These are phyloP conservation scores for Tetragnatha montana DNA, from an alignment of 2,888 invertebrate genomes.

Conservation along the genomic window DNA sequence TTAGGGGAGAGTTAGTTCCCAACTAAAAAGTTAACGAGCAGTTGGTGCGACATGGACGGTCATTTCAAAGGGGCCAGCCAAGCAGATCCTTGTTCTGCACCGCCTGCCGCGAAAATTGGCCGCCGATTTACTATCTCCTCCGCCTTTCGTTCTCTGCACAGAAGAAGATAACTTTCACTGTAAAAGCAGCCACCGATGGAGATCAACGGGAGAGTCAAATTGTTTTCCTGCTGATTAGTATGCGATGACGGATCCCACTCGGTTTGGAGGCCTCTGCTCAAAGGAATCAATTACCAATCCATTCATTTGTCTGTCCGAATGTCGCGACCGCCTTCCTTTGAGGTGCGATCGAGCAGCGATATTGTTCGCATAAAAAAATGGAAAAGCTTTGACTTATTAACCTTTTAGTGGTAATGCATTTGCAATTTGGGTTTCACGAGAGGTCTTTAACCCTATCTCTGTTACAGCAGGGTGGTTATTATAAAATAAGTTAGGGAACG, in stretches of 20 bases:
- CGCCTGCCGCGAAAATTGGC: constrained; percentile 50
- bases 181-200: constrained; percentile 17
- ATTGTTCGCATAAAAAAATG: not conserved
- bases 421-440: too few species aligned
- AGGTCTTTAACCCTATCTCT: too few species aligned
- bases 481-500: too few species aligned
- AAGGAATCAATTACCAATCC: not conserved
- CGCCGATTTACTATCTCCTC: constrained; percentile 41
- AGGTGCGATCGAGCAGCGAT: constrained; percentile 27
- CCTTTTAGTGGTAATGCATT: too few species aligned
- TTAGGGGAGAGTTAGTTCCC: not conserved
- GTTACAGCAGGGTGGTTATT: too few species aligned
- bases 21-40: not conserved
- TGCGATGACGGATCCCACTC: constrained; percentile 10
- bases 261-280: constrained; percentile 17
- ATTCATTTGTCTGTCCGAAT: too few species aligned
- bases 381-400: too few species aligned
- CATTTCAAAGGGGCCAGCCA: constrained; percentile 48
- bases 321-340: too few species aligned
- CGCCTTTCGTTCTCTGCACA: constrained; percentile 13
- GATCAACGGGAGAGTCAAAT: constrained; percentile 36
- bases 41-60: not conserved
- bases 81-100: constrained; percentile 48
- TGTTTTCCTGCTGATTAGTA: constrained; percentile 31
- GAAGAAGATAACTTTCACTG: constrained; percentile 48